Base-by-base conservation (phyloP, 2,113 vertebrate species). In the Pomatostomus ruficeps region DNA sequence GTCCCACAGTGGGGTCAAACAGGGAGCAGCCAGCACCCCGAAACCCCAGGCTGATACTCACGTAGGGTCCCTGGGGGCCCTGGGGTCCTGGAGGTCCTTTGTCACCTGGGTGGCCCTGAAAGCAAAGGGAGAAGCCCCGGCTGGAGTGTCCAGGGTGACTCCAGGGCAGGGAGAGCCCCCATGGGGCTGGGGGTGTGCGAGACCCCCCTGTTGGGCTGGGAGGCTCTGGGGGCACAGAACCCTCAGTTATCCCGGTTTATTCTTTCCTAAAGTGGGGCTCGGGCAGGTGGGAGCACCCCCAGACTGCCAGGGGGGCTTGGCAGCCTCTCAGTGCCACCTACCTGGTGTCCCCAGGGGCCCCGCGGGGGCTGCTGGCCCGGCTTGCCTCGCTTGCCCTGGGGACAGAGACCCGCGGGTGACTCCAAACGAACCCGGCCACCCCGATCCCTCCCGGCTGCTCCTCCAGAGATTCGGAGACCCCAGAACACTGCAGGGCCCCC, bases 321-420 rank as follows among this genome's bases (percentile, higher is more conserved):
- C 59, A 70, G 21, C 40, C 63, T 42, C 6, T 0, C 46, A 42
- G 57, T 81, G 11, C 31, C 21, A 85, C 97, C 52, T 97, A 99
- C 99, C 98, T 98, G 98, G 85, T 90, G 96, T 94, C 99, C 99
- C 84, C 93, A 95, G 58, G 97, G 93, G 14, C 98, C 99, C 51
- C 98, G 97, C 1, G 80, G 92, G 10, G 98, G 98, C 81, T 98
- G 97, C 66, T 91, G 88, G 58, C 98, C 99, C 11, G 96, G 97
- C 89, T 98, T 99, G 38, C 98, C 99, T 74, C 98, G 94, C 96
- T 98, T 99, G 42, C 99, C 98, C 99, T 99, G 96, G 43, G 33
- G n/a, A 58, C 8, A 17, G 18, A 86, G 9, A 12, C 31, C 70
- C 28, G 8, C 1, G 7, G 81, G 63, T 9, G 20, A 36, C 6